Evolutionary conservation across 2,888 invertebrate genomes (phyloP), one percentile per base, ranked within the genome.

Genomic region (Hyposoter didymator): DNA sequence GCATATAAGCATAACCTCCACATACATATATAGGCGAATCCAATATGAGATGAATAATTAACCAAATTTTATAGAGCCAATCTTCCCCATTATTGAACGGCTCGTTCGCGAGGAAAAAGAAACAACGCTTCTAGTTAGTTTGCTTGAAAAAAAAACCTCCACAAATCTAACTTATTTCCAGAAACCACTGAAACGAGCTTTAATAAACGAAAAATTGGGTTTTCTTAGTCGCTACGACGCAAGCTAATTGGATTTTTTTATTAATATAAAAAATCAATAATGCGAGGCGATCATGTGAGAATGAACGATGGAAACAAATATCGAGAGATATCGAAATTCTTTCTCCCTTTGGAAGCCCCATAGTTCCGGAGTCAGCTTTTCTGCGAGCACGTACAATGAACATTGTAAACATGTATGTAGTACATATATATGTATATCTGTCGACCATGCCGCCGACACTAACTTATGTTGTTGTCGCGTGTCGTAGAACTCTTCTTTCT

Each of bases 391-490:
- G 43, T 28, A 10, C 22, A 35, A 62, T 47, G 39, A 43, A 67
- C 67, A 66, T 55, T 49, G 52, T 64, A 64, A 52, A 35, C 72
- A 52, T 43, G 45, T 39, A 39, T 39, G 10, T 1, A 28, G 28
- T n/a, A n/a, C n/a, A n/a, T n/a, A n/a, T n/a, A n/a, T n/a, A 28
- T 45, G 14, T 43, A 67, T 1, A 35, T 14, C 14, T 0, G 14
- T 45, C 47, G 62, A 74, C 47, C 62, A 49, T 67, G 67, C 78
- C 55, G 28, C 43, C 72, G 78, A 84, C 82, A 73, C 73, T 87
- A 84, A 85, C 82, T 87, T 85, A 87, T 85, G 85, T 82, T 82
- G 85, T 81, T 87, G 84, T 84, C 84, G 85, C 81, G 85, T 85
- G 85, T 85, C 82, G 76, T 45, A 49, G 75, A 76, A 52, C 82